Conservation (phyloP, 2,888 invertebrate species). For the Mesorhabditis spiculigera region DNA sequence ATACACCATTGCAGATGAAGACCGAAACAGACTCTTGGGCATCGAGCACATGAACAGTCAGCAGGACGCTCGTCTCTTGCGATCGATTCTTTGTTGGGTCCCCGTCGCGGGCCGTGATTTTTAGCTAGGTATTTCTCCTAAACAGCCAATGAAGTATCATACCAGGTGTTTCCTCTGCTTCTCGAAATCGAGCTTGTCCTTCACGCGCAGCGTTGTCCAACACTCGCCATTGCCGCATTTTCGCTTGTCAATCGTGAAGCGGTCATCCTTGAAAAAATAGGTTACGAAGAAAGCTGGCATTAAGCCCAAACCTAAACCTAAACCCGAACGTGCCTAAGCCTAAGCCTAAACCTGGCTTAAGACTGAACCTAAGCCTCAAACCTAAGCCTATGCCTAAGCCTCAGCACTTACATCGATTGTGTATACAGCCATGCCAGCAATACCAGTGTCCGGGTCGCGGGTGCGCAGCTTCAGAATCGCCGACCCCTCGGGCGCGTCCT, state of each 20-base stretch:
- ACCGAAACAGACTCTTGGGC: conserved; percentile 26
- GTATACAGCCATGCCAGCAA: conserved; percentile 41
- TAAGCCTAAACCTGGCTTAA: neutral
- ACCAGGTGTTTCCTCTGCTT: conserved; percentile 16
- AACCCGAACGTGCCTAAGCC: neutral
- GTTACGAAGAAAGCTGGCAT: neutral
- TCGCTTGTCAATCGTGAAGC: conserved; percentile 25
- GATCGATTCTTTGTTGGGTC: conserved; percentile 29
- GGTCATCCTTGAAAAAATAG: conserved; percentile 10
- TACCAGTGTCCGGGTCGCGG: conserved; percentile 42
- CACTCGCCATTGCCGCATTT: conserved; percentile 28
- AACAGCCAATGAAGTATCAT: conserved; percentile 10
- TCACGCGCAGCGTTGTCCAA: conserved; percentile 24
- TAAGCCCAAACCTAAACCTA: neutral
- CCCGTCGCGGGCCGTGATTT: conserved; percentile 34
- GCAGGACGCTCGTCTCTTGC: conserved; percentile 20
- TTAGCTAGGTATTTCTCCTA: conserved; percentile 15
- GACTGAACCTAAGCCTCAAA: neutral
- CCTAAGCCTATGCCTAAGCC: neutral
- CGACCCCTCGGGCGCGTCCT: conserved; percentile 27
- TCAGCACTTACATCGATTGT: conserved; percentile 18
- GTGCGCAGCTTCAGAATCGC: conserved; percentile 28
- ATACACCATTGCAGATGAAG: conserved; percentile 3
- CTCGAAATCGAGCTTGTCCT: conserved; percentile 26
- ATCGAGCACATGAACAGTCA: conserved; percentile 30